Evolutionary conservation across 2,113 vertebrate genomes (phyloP), one percentile per base, ranked within the genome.

Genomic region (Emydura subglobosa): DNA sequence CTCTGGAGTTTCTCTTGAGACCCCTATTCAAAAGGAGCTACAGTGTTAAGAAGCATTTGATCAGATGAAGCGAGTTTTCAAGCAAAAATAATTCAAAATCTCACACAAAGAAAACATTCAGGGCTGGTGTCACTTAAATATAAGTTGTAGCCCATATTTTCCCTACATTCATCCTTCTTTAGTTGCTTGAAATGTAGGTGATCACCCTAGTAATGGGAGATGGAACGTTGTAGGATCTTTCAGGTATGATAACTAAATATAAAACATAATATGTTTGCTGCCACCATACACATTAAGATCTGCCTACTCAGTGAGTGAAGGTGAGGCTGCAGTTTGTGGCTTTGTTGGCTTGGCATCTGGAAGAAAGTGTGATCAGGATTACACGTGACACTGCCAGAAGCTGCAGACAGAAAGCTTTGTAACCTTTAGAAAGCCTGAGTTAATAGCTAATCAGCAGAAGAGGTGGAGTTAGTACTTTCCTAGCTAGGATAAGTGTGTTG

Each of bases 271-370:
- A 57, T 44, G 51, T 0, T 5, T 76, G 68, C 68, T 93, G 14
- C 42, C 47, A 0, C 84, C 51, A 24, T 0, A 0, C 27, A n/a
- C 14, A 19, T 10, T 88, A 42, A 85, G 86, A 91, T 68, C 54
- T 0, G 0, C 7, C 31, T 91, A 8, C n/a, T 51, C n/a, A 3
- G 3, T 49, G 5, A 61, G 34, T 34, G 51, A 53, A 53, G 16
- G 13, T 89, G 79, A 55, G 29, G 53, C 22, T 88, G 54, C 29
- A 22, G 55, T 61, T 65, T 31, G 24, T 53, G 83, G 27, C 81
- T 82, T 85, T 89, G 34, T 42, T 82, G 29, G 51, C 55, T 42
- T 82, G 29, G 47, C 51, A 80, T 34, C 12, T 2, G 1, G 24
- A 76, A 79, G 50, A 91, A 8, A 53, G 34, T 5, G 14, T 61